phyloP scores from a whole-genome alignment of 2,888 invertebrate species.

The Ophioninae sp. region DNA sequence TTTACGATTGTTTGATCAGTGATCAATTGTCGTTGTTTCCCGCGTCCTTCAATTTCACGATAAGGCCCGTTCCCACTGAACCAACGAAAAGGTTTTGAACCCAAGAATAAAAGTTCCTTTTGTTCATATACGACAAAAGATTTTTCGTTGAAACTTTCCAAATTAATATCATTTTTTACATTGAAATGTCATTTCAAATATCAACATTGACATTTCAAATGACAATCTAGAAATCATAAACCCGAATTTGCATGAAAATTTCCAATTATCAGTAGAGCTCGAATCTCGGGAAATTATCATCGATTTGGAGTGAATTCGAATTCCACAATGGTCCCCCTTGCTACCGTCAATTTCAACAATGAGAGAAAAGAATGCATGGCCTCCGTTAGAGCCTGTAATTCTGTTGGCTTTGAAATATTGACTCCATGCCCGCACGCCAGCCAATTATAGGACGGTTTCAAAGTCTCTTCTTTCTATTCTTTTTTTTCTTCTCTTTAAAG shows the following conservation, averaged over 20 bases:
- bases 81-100: constrained; percentile 5
- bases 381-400: constrained; percentile 9
- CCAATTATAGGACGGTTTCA: constrained; percentile 29
- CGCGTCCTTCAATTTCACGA: constrained; percentile 1
- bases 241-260: not conserved
- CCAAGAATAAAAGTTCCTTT: constrained; percentile 24
- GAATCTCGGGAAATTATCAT: constrained; percentile 7
- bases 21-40: not conserved
- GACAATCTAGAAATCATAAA: not conserved
- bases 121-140: constrained; percentile 1
- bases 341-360: constrained; percentile 1
- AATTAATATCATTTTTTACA: no score
- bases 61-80: not conserved
- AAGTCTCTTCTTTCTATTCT: not conserved
- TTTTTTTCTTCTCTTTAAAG: constrained; percentile 17
- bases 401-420: constrained; percentile 11
- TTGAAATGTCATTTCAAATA: no score
- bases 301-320: not conserved
- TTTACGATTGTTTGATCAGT: no score
- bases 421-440: constrained; percentile 38
- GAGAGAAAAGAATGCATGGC: constrained; percentile 9
- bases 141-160: not conserved
- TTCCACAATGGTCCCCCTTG: constrained; percentile 40
- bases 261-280: not conserved
- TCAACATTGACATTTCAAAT: no score